Evolutionary conservation across 2,888 invertebrate genomes (phyloP), one percentile per base, ranked within the genome.

Genomic region (Diachrysia chrysitis): DNA sequence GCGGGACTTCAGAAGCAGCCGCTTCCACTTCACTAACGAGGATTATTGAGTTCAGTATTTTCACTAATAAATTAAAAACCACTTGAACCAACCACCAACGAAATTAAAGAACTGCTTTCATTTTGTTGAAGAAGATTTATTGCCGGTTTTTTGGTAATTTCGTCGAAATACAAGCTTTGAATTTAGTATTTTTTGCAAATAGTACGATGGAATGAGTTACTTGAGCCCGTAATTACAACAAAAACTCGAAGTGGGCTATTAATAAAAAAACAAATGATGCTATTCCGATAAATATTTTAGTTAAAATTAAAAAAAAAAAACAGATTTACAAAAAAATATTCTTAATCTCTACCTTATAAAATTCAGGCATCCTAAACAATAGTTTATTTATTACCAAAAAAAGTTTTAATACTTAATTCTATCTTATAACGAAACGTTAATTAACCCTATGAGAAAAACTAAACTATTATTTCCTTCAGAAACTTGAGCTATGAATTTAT

Each of bases 41-140:
- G 10, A 51, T 42, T 51, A 51, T 51, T 51, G 48, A 51, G 48
- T 21, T 51, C 48, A 58, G 69, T 69, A 69, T 63, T 63, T 78
- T 19, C 16, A 64, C 54, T 21, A 63, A 58, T 70, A 74, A 69
- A 74, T 79, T 76, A 78, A 78, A 74, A 75, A 64, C 51, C 71
- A 51, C 48, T 51, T 14, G 17, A 73, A 68, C 63, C 78, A 60
- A 21, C 14, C 48, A 59, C 53, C 46, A 56, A 59, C 58, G 55
- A 55, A 78, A 74, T 78, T 68, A 74, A 61, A 63, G n/a, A 37
- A 73, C 66, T 66, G 59, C 35, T 23, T 68, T 68, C 61, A 64
- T 78, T 75, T 57, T 19, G 61, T 55, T 78, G 63, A 75, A 57
- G 56, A 62, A 75, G 78, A 75, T 75, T 75, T 75, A 75, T 75